Conservation (phyloP, 2,888 invertebrate species). For the Nephrocerus scutellatus region DNA sequence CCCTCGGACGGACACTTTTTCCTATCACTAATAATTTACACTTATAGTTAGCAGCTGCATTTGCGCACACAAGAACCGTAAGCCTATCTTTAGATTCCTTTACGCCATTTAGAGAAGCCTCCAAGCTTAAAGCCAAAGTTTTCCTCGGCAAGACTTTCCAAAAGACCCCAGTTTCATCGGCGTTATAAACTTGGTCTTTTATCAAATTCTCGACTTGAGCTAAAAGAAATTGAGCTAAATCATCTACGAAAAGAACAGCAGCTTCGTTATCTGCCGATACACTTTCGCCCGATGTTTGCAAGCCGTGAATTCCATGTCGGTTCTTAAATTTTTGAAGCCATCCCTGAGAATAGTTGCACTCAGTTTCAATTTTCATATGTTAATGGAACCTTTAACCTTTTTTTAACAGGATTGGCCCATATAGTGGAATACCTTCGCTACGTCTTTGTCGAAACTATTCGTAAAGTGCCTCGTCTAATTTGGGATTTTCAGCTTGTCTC, state of each 20-base stretch:
- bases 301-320: slow-evolving; percentile 3
- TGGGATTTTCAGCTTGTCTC: no score
- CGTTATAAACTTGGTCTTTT: slow-evolving; percentile 11
- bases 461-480: slow-evolving; percentile 5
- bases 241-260: slow-evolving; percentile 9
- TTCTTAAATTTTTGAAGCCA: slow-evolving; percentile 5
- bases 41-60: slow-evolving; percentile 11
- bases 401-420: no score
- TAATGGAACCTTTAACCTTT: no score
- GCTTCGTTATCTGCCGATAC: slow-evolving; percentile 7
- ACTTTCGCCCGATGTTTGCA: slow-evolving; percentile 7
- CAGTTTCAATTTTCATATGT: no score
- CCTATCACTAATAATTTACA: slow-evolving; percentile 9
- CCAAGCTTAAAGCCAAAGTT: slow-evolving; percentile 8
- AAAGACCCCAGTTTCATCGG: slow-evolving; percentile 10
- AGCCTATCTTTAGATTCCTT: slow-evolving; percentile 12
- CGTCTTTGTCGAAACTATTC: slow-evolving; percentile 6
- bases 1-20: slow-evolving; percentile 11
- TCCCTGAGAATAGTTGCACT: slow-evolving; percentile 3
- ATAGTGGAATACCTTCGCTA: no score
- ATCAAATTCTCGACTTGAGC: slow-evolving; percentile 9
- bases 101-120: slow-evolving; percentile 12
- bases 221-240: slow-evolving; percentile 5
- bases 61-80: slow-evolving; percentile 9
- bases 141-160: slow-evolving; percentile 9